phyloP scores from a whole-genome alignment of 2,113 vertebrate genomes.

The Ctenodactylus gundi region DNA sequence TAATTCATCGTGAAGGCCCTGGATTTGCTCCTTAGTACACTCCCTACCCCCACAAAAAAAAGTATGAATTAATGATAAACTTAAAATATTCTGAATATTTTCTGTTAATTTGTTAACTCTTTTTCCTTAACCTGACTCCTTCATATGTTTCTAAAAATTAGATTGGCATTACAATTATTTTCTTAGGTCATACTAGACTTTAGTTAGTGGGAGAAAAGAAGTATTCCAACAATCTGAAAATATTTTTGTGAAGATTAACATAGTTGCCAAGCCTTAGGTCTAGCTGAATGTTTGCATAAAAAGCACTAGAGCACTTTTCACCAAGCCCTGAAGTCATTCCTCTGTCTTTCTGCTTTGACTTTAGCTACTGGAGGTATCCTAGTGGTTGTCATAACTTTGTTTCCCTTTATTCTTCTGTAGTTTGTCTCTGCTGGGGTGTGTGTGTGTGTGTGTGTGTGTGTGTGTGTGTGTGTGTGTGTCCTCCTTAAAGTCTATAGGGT shows the following conservation, averaged over 20 bases:
- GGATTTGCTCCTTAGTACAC: no score
- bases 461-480: background rate
- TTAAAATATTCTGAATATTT: constrained; percentile 25
- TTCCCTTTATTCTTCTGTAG: background rate
- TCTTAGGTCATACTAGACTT: background rate
- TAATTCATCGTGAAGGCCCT: no score
- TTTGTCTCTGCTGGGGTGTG: background rate
- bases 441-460: background rate
- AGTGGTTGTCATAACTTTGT: background rate
- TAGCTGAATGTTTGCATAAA: background rate
- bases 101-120: background rate
- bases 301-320: background rate
- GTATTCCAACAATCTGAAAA: background rate
- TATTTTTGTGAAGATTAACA: constrained; percentile 12
- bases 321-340: background rate
- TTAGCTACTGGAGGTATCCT: background rate
- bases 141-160: constrained; percentile 14
- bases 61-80: background rate
- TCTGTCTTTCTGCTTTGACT: background rate
- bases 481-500: background rate
- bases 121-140: background rate
- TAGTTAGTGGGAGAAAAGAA: background rate
- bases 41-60: no score
- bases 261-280: background rate
- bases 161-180: background rate